Base-by-base conservation (phyloP, 2,797 vertebrate species). In the Cetoscarus ocellatus region DNA sequence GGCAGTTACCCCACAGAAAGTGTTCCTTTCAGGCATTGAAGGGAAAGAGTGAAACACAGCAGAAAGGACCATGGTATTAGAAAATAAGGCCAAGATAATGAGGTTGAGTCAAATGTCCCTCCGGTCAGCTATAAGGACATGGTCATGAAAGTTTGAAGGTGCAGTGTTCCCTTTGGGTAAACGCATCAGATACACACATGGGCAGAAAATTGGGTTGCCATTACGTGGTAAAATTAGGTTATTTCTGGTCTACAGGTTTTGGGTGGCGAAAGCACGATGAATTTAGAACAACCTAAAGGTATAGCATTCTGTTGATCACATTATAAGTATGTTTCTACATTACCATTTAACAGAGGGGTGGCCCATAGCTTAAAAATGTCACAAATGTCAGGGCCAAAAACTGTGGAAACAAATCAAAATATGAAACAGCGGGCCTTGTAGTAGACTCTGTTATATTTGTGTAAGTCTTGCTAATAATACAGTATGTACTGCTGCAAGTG, bases 31-130 rank as follows among this genome's bases (percentile, higher is more conserved):
- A 63, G 55, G 47, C 51, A 36, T 49, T 40, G 45, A 50, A 74
- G 42, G 42, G 42, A 77, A 17, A 73, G 38, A 69, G 59, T 73
- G 75, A 70, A 69, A 80, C 65, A 54, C 51, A 66, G 61, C 10
- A 44, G 69, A 71, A 65, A 27, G 61, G 67, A 44, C 56, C 67
- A 80, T 68, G 64, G 59, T 80, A n/a, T 59, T 47, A 47, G 27
- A 60, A 74, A 80, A 87, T 73, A 85, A 82, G 75, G 74, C 56
- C 65, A 61, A 50, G 72, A 67, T 88, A 74, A 84, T 83, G 70
- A 85, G 73, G 65, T 74, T 61, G 67, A 47, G 75, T 86, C 60
- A 80, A 56, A 75, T 67, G 54, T 68, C 54, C 72, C 55, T 48
- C 54, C 59, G 60, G 59, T 64, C 64, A 55, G 35, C 34, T 52